Base-by-base conservation (phyloP, 1,140 invertebrate genomes). In the Drosophila parabipectinata region DNA sequence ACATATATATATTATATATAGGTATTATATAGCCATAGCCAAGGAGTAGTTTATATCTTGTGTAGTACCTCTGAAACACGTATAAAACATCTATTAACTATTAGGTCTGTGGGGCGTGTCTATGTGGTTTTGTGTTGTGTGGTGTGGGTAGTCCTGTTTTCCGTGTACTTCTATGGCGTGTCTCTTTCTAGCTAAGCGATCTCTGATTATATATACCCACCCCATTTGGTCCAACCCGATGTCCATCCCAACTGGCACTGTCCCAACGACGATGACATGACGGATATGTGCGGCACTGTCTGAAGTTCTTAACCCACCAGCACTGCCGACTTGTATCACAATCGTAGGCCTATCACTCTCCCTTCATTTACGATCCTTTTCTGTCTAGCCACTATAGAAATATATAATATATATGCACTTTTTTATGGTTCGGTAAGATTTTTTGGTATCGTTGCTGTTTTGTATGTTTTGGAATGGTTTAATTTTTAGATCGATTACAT, bases 81-180 rank as follows among this genome's bases (percentile, higher is more conserved):
- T 88, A 88, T 88, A 88, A 88, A 88, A 88, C 79, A 83, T 88
- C 84, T 83, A 89, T 67, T 71, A 60, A 67, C 83, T 87, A 83
- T 69, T 64, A 72, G 82, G 41, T 66, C 47, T 47, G 58, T 57
- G 37, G 58, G 54, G 50, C 30, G 44, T 73, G 56, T 39, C 15
- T 53, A 39, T 48, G 15, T 61, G 56, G 39, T 62, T 54, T 77
- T 14, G 37, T 50, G 50, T 61, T 15, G 44, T 66, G 44, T 50
- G 48, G 54, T 63, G 55, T 67, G 63, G 58, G 60, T 24, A 41
- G 32, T 63, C 39, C 60, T 48, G 48, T 45, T 47, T 53, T 6
- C 37, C 12, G 64, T 34, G 39, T 28, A 10, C 39, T 5, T 18
- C 18, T 68, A 50, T 67, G 10, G 21, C 39, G 37, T 57, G 56